Percentiles rank a stretch among this genome's conserved stretches.
Conservation (phyloP, 2,797 vertebrate species). For the Microhierax caerulescens region DNA sequence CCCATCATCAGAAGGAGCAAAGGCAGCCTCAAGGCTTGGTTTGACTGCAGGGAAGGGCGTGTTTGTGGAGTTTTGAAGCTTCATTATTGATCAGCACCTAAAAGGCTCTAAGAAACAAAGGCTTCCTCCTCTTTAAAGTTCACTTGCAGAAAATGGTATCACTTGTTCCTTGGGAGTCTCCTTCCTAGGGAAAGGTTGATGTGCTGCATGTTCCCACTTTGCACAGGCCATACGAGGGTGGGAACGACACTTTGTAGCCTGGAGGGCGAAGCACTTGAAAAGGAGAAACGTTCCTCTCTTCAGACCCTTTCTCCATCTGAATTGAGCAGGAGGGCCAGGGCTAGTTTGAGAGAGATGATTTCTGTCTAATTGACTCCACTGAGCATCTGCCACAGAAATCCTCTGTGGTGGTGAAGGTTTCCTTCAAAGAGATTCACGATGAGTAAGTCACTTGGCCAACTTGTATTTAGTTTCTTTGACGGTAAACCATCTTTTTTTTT, state of each 20-base stretch:
- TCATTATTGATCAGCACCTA: constrained; percentile 45
- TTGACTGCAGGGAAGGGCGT: background rate
- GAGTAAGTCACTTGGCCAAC: background rate
- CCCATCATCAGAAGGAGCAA: background rate
- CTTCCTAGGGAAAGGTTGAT: background rate
- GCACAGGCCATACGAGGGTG: background rate
- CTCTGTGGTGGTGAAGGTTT: background rate
- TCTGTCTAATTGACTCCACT: background rate
- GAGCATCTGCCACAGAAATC: background rate
- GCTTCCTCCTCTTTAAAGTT: constrained; percentile 53
- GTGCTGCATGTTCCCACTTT: background rate
- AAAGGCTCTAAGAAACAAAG: constrained; percentile 57
- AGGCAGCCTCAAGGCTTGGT: background rate
- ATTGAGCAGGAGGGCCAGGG: constrained; percentile 5
- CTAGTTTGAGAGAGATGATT: background rate
- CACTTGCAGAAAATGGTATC: background rate
- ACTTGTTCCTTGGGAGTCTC: background rate
- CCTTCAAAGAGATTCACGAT: background rate
- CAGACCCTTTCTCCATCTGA: background rate
- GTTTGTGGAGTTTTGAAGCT: background rate
- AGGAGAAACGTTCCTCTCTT: background rate
- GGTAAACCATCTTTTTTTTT: background rate
- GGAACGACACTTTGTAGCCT: background rate
- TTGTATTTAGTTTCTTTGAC: background rate
- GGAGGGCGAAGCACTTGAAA: constrained; percentile 7